Conservation (phyloP, 2,113 vertebrate genomes). For the Petrocephalus microphthalmus region DNA sequence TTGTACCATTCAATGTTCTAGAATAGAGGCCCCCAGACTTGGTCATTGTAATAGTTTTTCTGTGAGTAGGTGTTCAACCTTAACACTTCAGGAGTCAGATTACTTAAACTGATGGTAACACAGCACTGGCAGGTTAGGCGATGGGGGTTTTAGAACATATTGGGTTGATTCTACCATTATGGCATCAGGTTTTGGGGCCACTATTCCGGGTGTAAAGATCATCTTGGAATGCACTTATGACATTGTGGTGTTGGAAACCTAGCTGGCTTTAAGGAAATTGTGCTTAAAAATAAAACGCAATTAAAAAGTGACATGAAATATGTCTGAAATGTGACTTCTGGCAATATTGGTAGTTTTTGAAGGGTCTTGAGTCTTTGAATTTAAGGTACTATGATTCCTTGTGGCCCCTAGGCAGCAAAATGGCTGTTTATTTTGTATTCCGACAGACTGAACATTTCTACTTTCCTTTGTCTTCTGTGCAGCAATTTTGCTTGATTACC, state of each 20-base stretch:
- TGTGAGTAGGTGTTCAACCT: neutral
- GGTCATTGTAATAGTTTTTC: neutral
- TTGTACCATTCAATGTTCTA: neutral
- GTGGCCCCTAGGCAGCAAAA: neutral
- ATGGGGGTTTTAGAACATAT: neutral
- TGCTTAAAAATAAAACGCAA: neutral
- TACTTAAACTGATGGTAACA: too few relatives aligned
- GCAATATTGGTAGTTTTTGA: neutral
- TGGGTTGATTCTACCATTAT: neutral
- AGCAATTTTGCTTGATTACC: neutral
- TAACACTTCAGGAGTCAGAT: neutral
- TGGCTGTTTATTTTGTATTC: neutral
- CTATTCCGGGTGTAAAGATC: neutral
- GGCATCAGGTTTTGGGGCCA: neutral
- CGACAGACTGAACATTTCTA: neutral
- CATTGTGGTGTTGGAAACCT: neutral
- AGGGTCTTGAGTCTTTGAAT: neutral
- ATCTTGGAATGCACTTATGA: neutral
- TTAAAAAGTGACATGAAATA: neutral
- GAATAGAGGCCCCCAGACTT: neutral
- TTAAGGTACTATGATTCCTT: neutral
- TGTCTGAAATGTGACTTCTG: neutral
- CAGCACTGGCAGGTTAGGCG: neutral
- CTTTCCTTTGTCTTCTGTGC: neutral
- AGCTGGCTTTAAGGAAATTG: neutral